A percentile compares a stretch with the other conserved stretches of the same genome.
phyloP scores from a whole-genome alignment of 2,113 vertebrate species.

The Xenus cinereus region DNA sequence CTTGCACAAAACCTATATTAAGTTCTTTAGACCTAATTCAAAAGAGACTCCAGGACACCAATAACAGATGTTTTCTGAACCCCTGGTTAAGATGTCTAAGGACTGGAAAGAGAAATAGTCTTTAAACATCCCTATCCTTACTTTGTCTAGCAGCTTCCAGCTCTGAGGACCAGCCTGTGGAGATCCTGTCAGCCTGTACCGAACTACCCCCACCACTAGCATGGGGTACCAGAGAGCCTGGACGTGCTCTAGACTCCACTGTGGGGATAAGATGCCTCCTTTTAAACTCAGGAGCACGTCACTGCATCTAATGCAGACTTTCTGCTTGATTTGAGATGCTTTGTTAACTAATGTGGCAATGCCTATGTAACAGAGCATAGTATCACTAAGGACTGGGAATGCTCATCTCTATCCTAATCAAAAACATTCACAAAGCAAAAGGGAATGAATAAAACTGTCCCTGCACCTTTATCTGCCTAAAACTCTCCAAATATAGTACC shows the following conservation, averaged over 20 bases:
- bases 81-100: not conserved
- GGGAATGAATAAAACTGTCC: not conserved
- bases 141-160: not conserved
- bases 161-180: not conserved
- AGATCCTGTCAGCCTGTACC: not conserved
- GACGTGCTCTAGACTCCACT: not conserved
- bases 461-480: not conserved
- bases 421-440: not conserved
- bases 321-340: not conserved
- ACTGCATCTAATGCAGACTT: not conserved
- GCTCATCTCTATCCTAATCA: not conserved
- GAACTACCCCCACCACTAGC: not conserved
- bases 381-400: not conserved
- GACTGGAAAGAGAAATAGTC: not conserved
- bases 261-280: not conserved
- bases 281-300: not conserved
- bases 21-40: not conserved
- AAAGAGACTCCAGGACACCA: not conserved
- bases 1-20: not conserved
- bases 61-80: not conserved
- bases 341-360: not conserved
- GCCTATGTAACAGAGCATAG: not conserved
- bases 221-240: not conserved
- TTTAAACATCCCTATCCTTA: not conserved
- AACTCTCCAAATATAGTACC: not conserved